Conservation (phyloP, 2,888 invertebrate genomes). For the Thecocarcelia acutangulata region DNA sequence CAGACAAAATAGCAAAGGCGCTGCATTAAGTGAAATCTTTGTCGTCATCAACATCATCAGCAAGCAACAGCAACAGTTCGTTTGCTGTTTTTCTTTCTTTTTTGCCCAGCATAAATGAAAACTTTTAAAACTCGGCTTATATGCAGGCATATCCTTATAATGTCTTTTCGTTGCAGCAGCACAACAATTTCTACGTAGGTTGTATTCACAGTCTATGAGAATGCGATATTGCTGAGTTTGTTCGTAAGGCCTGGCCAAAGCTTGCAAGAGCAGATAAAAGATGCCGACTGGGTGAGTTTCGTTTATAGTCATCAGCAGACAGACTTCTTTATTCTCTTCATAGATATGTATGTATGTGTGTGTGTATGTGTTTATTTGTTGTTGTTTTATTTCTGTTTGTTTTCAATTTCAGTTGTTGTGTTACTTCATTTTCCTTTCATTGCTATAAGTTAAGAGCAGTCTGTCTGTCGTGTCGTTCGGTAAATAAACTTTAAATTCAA, state of each 20-base stretch:
- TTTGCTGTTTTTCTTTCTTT: constrained; percentile 3
- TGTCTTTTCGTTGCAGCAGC: constrained; percentile 2
- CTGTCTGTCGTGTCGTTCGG: constrained; percentile 1
- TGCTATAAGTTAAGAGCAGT: constrained; percentile 30
- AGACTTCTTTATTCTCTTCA: constrained; percentile 47
- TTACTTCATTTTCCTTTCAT: constrained; percentile 40
- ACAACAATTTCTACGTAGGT: constrained; percentile 63
- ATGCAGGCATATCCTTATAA: constrained; percentile 46
- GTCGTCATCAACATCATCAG: constrained; percentile 26
- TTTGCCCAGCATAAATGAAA: constrained; percentile 19
- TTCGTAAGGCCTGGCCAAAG: constrained; percentile 51
- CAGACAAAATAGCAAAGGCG: constrained; percentile 10
- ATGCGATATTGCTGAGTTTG: constrained; percentile 45
- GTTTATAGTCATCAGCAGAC: constrained; percentile 40
- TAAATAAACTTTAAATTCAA: constrained; percentile 46
- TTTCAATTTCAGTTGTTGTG: constrained; percentile 47
- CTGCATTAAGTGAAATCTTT: constrained; percentile 45
- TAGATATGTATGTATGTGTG: constrained; percentile 23
- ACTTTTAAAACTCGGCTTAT: constrained; percentile 46
- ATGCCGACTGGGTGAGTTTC: constrained; percentile 69
- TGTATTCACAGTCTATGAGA: constrained; percentile 54
- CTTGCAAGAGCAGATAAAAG: constrained; percentile 63
- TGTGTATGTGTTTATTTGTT: not conserved
- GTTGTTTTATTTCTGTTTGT: constrained; percentile 16
- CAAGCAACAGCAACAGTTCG: constrained; percentile 30